Conservation (phyloP, 2,888 invertebrate genomes). For the Apodemia zela region DNA sequence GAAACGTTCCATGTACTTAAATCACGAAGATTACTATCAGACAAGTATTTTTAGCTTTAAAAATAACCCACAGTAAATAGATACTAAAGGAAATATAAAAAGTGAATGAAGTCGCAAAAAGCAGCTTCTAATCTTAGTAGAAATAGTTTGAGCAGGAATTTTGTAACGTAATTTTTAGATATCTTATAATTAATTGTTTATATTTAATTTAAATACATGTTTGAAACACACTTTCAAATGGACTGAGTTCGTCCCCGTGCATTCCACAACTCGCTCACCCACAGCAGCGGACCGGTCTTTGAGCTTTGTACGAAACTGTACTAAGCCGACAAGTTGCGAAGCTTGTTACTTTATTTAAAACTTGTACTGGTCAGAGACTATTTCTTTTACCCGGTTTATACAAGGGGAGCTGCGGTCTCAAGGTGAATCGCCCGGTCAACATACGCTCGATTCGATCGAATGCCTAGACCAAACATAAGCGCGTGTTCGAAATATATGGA, state of each 20-base stretch:
- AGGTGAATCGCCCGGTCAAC: constrained; percentile 76
- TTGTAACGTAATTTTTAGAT: background rate
- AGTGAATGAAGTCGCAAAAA: background rate
- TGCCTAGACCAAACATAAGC: constrained; percentile 72
- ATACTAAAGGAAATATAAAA: too few species aligned
- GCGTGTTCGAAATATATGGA: constrained; percentile 56
- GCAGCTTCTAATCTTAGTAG: background rate
- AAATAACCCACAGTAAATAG: too few species aligned
- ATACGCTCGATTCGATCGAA: constrained; percentile 59
- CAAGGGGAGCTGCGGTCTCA: constrained; percentile 67
- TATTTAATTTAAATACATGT: constrained; percentile 10
- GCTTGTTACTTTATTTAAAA: constrained; percentile 44
- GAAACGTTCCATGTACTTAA: too few species aligned
- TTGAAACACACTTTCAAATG: constrained; percentile 67
- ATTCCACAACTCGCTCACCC: constrained; percentile 79
- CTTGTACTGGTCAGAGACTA: constrained; percentile 41
- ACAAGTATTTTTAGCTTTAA: too few species aligned
- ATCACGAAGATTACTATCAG: too few species aligned
- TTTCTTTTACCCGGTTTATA: constrained; percentile 53
- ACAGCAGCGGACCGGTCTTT: constrained; percentile 76
- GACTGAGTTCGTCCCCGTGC: constrained; percentile 65
- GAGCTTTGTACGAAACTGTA: constrained; percentile 69
- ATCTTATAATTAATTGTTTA: background rate
- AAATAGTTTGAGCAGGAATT: background rate
- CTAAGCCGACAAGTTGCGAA: constrained; percentile 54